Evolutionary conservation across 2,888 invertebrate species (phyloP).

Genomic region (Agriopis leucophaearia): DNA sequence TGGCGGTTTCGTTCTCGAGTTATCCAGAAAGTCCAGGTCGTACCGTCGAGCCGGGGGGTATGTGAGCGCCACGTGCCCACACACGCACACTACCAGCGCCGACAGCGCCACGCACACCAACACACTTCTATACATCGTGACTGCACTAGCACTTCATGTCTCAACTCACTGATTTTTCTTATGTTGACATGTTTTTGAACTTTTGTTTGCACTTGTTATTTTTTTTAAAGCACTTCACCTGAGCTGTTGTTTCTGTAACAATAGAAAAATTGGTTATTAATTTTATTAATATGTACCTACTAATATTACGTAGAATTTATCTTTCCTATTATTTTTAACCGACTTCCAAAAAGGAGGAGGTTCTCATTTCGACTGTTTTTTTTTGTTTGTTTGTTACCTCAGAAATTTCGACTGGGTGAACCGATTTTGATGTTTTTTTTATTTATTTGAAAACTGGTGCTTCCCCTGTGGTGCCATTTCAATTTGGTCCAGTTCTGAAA

Average conservation of each 20-base stretch:
- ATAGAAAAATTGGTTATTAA: slow-evolving; percentile 11
- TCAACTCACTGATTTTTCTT: neutral
- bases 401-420: too few relatives aligned
- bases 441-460: too few relatives aligned
- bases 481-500: too few relatives aligned
- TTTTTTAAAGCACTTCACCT: slow-evolving; percentile 4
- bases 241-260: slow-evolving; percentile 17
- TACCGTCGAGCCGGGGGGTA: slow-evolving; percentile 96
- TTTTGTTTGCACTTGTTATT: slow-evolving; percentile 10
- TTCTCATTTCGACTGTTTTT: too few relatives aligned
- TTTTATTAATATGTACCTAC: too few relatives aligned
- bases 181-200: neutral
- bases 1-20: slow-evolving; percentile 94
- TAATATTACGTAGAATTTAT: too few relatives aligned
- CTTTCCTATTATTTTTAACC: too few relatives aligned
- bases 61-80: slow-evolving; percentile 93
- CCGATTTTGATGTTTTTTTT: too few relatives aligned
- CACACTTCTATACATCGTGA: slow-evolving; percentile 50
- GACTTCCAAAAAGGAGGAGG: too few relatives aligned
- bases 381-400: too few relatives aligned
- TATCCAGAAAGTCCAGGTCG: slow-evolving; percentile 97
- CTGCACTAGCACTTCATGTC: slow-evolving; percentile 31
- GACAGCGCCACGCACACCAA: slow-evolving; percentile 62
- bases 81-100: slow-evolving; percentile 57
- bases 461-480: too few relatives aligned